phyloP scores from a whole-genome alignment of 2,113 vertebrate species.

The Cinclus cinclus region DNA sequence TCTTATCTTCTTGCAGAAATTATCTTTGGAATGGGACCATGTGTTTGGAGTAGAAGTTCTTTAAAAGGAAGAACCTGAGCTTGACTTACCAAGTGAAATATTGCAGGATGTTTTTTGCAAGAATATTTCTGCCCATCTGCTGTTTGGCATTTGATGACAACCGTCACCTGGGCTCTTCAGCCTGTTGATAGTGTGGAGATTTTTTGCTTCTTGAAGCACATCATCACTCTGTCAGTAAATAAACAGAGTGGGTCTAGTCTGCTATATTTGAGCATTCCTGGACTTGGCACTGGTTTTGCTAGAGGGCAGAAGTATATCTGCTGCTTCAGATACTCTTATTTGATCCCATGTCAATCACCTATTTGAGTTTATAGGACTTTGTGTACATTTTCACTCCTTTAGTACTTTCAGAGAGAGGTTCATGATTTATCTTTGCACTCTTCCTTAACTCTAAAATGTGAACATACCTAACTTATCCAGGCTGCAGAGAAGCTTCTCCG shows the following conservation, averaged over 20 bases:
- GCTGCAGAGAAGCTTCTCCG: not conserved
- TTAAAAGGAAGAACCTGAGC: not conserved
- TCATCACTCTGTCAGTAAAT: not conserved
- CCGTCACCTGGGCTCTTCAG: not conserved
- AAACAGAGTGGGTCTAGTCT: not conserved
- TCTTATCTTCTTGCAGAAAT: not conserved
- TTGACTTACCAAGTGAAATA: not conserved
- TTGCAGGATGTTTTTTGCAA: not conserved
- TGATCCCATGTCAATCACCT: not conserved
- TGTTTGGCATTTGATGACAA: not conserved
- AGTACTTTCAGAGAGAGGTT: not conserved
- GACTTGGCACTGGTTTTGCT: not conserved
- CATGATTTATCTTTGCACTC: not conserved
- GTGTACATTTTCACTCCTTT: not conserved
- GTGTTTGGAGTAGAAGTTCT: not conserved
- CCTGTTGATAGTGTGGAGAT: not conserved
- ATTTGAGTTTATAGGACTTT: not conserved
- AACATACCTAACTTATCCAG: not conserved
- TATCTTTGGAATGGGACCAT: not conserved
- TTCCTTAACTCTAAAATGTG: not conserved
- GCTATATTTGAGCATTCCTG: not conserved
- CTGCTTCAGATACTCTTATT: not conserved
- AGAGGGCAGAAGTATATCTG: not conserved
- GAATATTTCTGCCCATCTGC: not conserved
- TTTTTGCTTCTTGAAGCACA: not conserved